Conservation (phyloP, 2,888 invertebrate genomes). For the Balanococcus diminutus region DNA sequence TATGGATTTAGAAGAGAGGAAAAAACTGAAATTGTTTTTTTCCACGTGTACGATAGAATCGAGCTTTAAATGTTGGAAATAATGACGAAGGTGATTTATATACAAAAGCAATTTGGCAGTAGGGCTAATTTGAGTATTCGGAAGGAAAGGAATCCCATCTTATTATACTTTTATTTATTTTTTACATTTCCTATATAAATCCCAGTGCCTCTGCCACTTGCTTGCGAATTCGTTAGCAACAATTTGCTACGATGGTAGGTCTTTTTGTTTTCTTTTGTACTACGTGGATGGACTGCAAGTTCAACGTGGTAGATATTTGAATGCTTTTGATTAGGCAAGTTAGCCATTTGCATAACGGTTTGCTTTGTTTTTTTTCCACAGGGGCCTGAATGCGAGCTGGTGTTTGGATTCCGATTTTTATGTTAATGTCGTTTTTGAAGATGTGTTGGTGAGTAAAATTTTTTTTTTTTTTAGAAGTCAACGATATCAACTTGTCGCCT, state of each 20-base stretch:
- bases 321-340: neutral
- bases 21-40: neutral
- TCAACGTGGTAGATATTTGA: neutral
- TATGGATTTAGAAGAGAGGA: neutral
- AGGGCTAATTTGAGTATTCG: neutral
- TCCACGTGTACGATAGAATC: neutral
- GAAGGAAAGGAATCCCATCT: neutral
- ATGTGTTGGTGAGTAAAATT: too few relatives aligned
- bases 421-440: too few relatives aligned
- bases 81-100: constrained; percentile 2
- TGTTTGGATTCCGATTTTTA: neutral
- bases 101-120: neutral
- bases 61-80: neutral
- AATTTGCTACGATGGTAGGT: neutral
- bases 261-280: neutral
- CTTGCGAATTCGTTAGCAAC: neutral
- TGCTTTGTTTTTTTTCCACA: neutral
- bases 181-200: neutral
- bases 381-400: neutral
- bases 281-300: constrained; percentile 4
- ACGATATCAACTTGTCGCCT: too few relatives aligned
- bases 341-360: neutral
- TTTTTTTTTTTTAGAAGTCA: too few relatives aligned
- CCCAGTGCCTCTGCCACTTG: neutral
- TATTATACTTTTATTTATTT: constrained; percentile 21